A percentile compares a stretch with the other conserved stretches of the same genome.
Conservation (phyloP, 2,888 invertebrate species). For the Anthophora plumipes region DNA sequence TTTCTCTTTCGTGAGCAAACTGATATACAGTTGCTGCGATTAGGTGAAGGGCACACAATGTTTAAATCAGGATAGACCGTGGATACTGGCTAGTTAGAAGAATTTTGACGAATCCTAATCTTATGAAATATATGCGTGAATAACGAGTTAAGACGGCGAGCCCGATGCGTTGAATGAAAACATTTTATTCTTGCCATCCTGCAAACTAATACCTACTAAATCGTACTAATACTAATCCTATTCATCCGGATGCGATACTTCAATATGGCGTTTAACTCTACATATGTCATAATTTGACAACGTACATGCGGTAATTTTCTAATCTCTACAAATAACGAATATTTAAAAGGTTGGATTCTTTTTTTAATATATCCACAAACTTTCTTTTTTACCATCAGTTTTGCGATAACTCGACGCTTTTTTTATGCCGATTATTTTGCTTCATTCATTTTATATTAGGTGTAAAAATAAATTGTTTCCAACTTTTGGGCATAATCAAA, state of each 20-base stretch:
- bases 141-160: constrained; percentile 56
- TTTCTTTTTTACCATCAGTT: no score
- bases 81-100: constrained; percentile 56
- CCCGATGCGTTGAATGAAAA: constrained; percentile 61
- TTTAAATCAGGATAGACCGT: constrained; percentile 30
- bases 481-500: no score
- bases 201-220: constrained; percentile 59
- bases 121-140: constrained; percentile 70
- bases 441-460: no score
- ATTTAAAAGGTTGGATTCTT: neutral
- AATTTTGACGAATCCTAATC: constrained; percentile 71
- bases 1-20: constrained; percentile 14
- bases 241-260: constrained; percentile 52
- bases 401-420: no score
- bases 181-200: constrained; percentile 44
- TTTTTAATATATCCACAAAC: neutral
- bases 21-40: constrained; percentile 18
- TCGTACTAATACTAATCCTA: constrained; percentile 72
- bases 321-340: neutral
- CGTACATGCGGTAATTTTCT: constrained; percentile 2
- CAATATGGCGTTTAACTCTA: constrained; percentile 20
- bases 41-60: constrained; percentile 25
- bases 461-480: no score
- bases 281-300: constrained; percentile 38
- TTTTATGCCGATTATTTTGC: no score